These are phyloP conservation scores for Protonemura montana DNA, from an alignment of 2,888 invertebrate genomes.

Conservation along the genomic window DNA sequence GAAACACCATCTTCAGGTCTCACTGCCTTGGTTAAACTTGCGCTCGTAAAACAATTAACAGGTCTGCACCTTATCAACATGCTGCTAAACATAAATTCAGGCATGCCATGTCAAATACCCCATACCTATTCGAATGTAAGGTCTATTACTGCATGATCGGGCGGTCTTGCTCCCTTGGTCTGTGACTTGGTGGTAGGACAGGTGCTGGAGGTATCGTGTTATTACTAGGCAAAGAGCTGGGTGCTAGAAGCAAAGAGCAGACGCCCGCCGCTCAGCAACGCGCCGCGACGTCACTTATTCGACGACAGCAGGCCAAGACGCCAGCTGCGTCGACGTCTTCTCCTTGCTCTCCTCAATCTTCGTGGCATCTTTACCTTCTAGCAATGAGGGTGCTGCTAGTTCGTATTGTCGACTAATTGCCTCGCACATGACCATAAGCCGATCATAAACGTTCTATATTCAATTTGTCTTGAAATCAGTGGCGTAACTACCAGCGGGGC, in stretches of 20 bases:
- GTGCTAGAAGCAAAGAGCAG: neutral
- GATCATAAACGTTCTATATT: neutral
- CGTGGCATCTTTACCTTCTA: neutral
- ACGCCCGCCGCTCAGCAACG: neutral
- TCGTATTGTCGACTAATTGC: neutral
- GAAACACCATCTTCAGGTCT: neutral
- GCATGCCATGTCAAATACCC: neutral
- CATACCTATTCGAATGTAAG: neutral
- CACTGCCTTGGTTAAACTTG: neutral
- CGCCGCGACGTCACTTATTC: neutral
- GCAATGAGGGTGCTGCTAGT: neutral
- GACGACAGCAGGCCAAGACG: slow-evolving; percentile 5
- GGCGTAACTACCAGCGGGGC: no score
- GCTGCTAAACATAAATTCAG: neutral
- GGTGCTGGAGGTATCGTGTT: slow-evolving; percentile 7
- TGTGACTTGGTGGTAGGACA: neutral
- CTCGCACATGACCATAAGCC: neutral
- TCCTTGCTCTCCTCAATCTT: neutral
- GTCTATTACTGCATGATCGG: neutral
- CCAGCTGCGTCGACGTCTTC: neutral
- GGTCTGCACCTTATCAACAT: neutral
- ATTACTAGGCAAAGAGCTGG: neutral
- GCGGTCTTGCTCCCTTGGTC: neutral
- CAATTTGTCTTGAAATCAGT: neutral
- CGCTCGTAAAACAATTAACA: neutral